Percentiles rank a stretch among this genome's conserved stretches.
Evolutionary conservation across 1,140 invertebrate species (phyloP).

Genomic region (Diachasmimorpha longicaudata): DNA sequence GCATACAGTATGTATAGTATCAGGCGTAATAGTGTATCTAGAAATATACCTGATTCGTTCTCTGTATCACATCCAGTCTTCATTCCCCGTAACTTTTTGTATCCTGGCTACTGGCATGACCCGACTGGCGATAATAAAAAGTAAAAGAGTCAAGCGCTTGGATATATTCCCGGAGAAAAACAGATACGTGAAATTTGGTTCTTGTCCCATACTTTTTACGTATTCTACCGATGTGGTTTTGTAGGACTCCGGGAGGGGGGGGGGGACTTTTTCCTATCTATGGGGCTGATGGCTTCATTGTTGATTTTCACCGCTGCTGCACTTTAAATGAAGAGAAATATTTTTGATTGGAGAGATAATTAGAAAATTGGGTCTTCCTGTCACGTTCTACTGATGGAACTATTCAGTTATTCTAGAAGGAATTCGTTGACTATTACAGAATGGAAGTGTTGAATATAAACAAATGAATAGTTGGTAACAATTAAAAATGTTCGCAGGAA

Average conservation of each 20-base stretch:
- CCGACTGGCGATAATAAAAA: neutral
- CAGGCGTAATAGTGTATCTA: neutral
- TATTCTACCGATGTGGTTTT: neutral
- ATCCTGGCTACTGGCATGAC: neutral
- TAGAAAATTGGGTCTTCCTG: too few relatives aligned
- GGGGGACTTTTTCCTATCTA: neutral
- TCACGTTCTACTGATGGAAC: too few relatives aligned
- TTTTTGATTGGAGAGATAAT: too few relatives aligned
- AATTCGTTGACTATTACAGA: too few relatives aligned
- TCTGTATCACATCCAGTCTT: neutral
- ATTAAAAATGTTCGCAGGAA: too few relatives aligned
- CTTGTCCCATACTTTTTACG: neutral
- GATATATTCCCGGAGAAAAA: neutral
- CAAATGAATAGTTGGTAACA: too few relatives aligned
- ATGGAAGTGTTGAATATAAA: too few relatives aligned
- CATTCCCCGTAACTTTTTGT: neutral
- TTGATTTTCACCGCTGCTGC: too few relatives aligned
- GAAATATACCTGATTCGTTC: neutral
- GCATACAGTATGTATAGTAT: too few relatives aligned
- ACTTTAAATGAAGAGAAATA: too few relatives aligned
- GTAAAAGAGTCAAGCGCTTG: neutral
- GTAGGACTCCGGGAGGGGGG: neutral
- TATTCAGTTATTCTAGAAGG: too few relatives aligned
- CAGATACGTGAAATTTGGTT: neutral
- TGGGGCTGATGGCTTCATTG: too few relatives aligned